Evolutionary conservation across 2,113 vertebrate genomes (phyloP).

Genomic region (Syngnathus scovelli): DNA sequence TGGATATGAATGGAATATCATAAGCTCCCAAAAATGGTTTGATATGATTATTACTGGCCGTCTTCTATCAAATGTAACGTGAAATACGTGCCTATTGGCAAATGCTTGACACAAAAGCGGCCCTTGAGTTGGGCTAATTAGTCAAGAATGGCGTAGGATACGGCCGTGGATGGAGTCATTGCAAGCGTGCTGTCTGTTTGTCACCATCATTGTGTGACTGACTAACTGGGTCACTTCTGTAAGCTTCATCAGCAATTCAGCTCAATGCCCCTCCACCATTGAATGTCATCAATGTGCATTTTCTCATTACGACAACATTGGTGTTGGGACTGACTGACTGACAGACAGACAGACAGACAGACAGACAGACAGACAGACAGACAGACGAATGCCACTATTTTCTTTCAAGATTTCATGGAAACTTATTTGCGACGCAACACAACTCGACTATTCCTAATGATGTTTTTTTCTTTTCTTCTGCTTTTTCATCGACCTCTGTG

Average conservation of each 20-base stretch:
- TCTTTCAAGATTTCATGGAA: background rate
- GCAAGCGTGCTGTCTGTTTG: background rate
- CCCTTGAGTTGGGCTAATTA: background rate
- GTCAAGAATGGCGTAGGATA: background rate
- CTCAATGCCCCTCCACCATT: background rate
- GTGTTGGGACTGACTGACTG: too few relatives aligned
- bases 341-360: too few relatives aligned
- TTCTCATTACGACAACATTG: background rate
- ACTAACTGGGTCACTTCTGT: conserved; percentile 31
- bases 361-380: too few relatives aligned
- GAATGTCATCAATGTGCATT: background rate
- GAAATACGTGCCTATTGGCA: background rate
- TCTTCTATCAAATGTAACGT: background rate
- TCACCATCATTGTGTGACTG: too few relatives aligned
- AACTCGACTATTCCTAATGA: background rate
- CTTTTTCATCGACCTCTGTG: background rate
- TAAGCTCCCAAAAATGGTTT: too few relatives aligned
- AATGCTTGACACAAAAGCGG: background rate
- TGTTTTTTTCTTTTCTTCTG: background rate
- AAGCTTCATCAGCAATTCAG: conserved; percentile 11
- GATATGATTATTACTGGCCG: too few relatives aligned
- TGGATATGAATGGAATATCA: too few relatives aligned
- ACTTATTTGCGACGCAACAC: background rate
- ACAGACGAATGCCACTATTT: too few relatives aligned
- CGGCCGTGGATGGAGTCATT: background rate